A percentile compares a stretch with the other conserved stretches of the same genome.
Conservation (phyloP, 2,888 invertebrate species). For the Tipula vernalis region DNA sequence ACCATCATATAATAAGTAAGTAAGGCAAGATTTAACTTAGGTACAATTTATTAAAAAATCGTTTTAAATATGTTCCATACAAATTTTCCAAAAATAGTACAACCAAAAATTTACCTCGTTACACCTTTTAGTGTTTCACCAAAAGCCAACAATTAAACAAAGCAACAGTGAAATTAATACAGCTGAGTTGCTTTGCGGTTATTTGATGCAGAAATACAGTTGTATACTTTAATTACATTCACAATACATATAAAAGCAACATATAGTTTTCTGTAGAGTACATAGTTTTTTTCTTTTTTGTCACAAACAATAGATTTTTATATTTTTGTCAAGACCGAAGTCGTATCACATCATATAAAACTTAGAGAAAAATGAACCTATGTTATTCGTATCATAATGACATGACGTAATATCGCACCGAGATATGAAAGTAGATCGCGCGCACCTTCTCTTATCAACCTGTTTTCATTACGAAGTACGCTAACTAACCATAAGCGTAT, state of each 20-base stretch:
- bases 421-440: neutral
- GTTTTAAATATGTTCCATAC: neutral
- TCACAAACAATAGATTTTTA: neutral
- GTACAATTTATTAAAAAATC: neutral
- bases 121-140: neutral
- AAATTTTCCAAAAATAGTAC: neutral
- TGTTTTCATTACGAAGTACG: neutral
- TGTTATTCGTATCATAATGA: neutral
- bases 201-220: neutral
- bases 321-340: neutral
- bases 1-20: too few species aligned
- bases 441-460: neutral
- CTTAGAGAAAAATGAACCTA: neutral
- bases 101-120: neutral
- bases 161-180: conserved; percentile 4
- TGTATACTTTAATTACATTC: neutral
- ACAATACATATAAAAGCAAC: neutral
- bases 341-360: neutral
- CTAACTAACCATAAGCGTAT: neutral
- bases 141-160: neutral
- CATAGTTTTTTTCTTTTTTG: neutral
- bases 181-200: neutral
- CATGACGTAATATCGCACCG: neutral
- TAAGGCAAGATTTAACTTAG: too few species aligned
- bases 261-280: neutral